phyloP scores from a whole-genome alignment of 2,113 vertebrate species.

The Notothenia rossii region DNA sequence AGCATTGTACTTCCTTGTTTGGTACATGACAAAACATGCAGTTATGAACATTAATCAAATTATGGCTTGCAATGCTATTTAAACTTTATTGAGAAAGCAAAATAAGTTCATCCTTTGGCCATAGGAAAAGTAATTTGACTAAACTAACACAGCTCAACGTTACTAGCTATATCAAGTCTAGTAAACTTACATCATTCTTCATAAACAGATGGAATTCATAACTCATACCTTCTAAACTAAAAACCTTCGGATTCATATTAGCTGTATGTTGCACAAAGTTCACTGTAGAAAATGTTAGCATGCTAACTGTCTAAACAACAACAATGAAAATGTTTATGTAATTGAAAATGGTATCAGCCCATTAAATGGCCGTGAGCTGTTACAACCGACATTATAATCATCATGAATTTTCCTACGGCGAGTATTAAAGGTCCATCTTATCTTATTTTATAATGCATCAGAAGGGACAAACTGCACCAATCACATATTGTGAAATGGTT shows the following conservation, averaged over 20 bases:
- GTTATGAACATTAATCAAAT: not conserved
- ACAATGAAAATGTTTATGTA: not conserved
- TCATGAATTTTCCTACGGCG: too few relatives aligned
- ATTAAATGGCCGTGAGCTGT: too few relatives aligned
- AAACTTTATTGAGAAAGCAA: not conserved
- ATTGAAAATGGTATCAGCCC: too few relatives aligned
- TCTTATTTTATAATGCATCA: too few relatives aligned
- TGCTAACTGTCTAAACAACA: not conserved
- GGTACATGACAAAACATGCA: not conserved
- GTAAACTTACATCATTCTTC: not conserved
- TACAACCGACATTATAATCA: too few relatives aligned
- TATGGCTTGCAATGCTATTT: not conserved
- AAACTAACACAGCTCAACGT: not conserved
- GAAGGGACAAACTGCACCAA: too few relatives aligned
- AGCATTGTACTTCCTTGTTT: not conserved
- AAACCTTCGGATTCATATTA: not conserved
- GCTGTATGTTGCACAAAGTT: not conserved
- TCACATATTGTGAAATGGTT: too few relatives aligned
- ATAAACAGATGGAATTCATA: not conserved
- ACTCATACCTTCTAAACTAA: not conserved
- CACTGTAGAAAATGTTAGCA: not conserved
- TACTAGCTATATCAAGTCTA: not conserved
- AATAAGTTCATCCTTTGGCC: not conserved
- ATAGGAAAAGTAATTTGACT: not conserved
- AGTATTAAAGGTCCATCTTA: too few relatives aligned